Evolutionary conservation across 2,113 vertebrate species (phyloP).

Genomic region (Geococcyx californianus): DNA sequence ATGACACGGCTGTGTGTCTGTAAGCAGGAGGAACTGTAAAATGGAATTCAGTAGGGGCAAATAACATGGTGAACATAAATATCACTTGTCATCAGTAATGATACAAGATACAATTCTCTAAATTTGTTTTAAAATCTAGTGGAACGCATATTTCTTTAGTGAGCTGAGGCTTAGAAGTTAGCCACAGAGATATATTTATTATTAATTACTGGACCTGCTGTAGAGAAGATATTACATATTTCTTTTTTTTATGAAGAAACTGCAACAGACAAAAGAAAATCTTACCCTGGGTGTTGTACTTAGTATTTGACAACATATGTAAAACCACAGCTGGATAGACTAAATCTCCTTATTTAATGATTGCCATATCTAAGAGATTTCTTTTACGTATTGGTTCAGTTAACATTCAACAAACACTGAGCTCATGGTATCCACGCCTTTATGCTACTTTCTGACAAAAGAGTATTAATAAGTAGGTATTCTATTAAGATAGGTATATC

Average conservation of each 20-base stretch:
- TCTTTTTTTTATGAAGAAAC: background rate
- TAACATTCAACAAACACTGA: conserved; percentile 12
- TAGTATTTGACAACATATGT: background rate
- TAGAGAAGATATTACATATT: background rate
- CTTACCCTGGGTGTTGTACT: background rate
- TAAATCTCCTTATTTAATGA: conserved; percentile 30
- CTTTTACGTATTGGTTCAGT: conserved; percentile 23
- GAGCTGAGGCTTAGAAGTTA: background rate
- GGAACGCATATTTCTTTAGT: background rate
- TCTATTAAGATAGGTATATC: background rate
- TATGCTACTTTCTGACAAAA: conserved; percentile 16
- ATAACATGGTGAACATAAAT: background rate
- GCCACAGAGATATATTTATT: background rate
- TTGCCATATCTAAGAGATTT: conserved; percentile 50
- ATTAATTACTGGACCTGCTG: background rate
- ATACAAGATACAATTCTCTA: background rate
- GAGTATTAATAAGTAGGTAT: conserved; percentile 2
- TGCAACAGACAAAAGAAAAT: background rate
- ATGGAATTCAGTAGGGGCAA: background rate
- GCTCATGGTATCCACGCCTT: background rate
- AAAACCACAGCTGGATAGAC: conserved; percentile 28
- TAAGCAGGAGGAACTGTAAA: background rate
- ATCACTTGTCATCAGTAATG: background rate
- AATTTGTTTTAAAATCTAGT: background rate
- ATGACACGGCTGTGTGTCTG: background rate